Evolutionary conservation across 2,797 vertebrate genomes (phyloP).

Genomic region (Lutjanus argentimaculatus): DNA sequence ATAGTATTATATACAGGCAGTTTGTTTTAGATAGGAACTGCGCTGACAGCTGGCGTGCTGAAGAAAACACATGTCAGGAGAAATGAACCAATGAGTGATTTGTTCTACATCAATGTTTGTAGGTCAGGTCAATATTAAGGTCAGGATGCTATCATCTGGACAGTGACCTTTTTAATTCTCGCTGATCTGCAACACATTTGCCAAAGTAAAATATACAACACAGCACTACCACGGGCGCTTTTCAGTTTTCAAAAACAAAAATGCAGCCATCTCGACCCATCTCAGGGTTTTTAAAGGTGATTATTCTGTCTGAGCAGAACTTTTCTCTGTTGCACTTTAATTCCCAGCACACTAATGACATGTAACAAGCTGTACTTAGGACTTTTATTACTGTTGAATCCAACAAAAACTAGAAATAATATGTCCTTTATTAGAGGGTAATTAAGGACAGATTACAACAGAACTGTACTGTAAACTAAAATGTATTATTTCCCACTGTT

Average conservation of each 20-base stretch:
- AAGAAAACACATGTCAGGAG: constrained; percentile 67
- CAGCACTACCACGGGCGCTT: constrained; percentile 53
- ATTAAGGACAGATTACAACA: too few relatives aligned
- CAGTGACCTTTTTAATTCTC: constrained; percentile 66
- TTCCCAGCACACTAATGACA: too few relatives aligned
- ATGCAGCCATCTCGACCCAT: constrained; percentile 20
- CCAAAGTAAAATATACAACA: constrained; percentile 71
- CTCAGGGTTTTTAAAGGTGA: constrained; percentile 45
- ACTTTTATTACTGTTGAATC: too few relatives aligned
- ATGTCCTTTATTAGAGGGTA: too few relatives aligned
- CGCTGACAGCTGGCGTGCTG: constrained; percentile 68
- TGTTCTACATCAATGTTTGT: constrained; percentile 62
- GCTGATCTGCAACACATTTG: constrained; percentile 63
- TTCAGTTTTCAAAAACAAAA: constrained; percentile 15
- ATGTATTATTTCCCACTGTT: too few relatives aligned
- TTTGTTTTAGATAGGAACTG: constrained; percentile 68
- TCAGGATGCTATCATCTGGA: constrained; percentile 58
- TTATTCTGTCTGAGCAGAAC: constrained; percentile 52
- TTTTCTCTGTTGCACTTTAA: background rate
- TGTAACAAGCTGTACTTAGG: too few relatives aligned
- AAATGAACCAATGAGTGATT: constrained; percentile 66
- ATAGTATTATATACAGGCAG: constrained; percentile 78
- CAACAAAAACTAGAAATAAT: too few relatives aligned
- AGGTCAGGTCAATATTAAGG: constrained; percentile 76
- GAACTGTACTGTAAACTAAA: too few relatives aligned